Percentiles rank a stretch among this genome's conserved stretches.
phyloP scores from a whole-genome alignment of 2,888 invertebrate genomes.

The Nephrotoma guestfalica region DNA sequence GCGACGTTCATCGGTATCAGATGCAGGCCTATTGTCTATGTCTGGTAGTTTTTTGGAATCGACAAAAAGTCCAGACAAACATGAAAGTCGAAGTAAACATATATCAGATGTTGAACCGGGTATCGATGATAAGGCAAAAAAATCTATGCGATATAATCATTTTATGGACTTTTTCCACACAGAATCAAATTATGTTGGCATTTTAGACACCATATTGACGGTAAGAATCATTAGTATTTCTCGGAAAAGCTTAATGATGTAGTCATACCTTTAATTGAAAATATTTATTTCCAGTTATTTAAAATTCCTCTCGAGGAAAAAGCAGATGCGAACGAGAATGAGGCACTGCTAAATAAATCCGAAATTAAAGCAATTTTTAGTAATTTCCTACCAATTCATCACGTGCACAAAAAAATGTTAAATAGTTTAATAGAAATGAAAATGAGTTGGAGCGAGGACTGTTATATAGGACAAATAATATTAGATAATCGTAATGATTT shows the following conservation, averaged over 20 bases:
- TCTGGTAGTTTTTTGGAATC: conserved; percentile 83
- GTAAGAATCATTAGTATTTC: conserved; percentile 36
- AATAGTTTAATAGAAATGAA: conserved; percentile 35
- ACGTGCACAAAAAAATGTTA: conserved; percentile 70
- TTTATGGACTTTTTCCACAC: conserved; percentile 83
- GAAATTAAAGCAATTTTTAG: conserved; percentile 93
- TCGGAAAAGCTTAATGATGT: not conserved
- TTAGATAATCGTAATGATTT: conserved; percentile 76
- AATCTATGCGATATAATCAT: conserved; percentile 34
- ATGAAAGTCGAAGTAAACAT: conserved; percentile 25
- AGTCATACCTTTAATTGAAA: not conserved
- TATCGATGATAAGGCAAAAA: conserved; percentile 24
- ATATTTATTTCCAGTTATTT: conserved; percentile 54
- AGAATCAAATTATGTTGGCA: conserved; percentile 93
- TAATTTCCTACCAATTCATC: conserved; percentile 86
- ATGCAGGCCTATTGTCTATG: conserved; percentile 68
- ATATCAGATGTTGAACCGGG: conserved; percentile 20
- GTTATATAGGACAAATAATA: conserved; percentile 75
- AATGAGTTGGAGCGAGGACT: conserved; percentile 74
- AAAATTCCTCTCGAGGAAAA: conserved; percentile 84
- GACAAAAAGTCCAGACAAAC: conserved; percentile 66
- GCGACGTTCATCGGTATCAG: conserved; percentile 73
- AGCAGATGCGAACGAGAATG: conserved; percentile 54
- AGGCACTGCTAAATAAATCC: conserved; percentile 70
- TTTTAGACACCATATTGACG: conserved; percentile 82